Evolutionary conservation across 92 coral and sea anemone species (phyloP).

Genomic region (Pocillopora grandis): DNA sequence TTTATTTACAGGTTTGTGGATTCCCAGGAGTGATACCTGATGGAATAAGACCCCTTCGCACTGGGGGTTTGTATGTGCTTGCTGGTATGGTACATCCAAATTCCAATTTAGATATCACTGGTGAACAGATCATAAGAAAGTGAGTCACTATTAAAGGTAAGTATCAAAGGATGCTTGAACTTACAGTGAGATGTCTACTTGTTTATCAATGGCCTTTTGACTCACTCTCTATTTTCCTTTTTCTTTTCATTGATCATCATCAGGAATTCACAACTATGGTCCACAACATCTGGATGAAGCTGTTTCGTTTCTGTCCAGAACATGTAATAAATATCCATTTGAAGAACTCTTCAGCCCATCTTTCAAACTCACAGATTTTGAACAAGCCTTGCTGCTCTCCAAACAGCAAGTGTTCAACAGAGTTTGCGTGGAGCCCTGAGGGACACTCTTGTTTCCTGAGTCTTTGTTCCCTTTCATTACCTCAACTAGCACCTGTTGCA

Average conservation of each 20-base stretch:
- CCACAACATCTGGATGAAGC: conserved; percentile 88
- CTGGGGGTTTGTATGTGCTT: conserved; percentile 83
- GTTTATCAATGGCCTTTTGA: too few relatives aligned
- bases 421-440: conserved; percentile 79
- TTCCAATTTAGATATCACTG: conserved; percentile 79
- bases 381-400: conserved; percentile 75
- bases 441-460: too few relatives aligned
- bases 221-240: not conserved
- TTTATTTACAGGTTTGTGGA: conserved; percentile 76
- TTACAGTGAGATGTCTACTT: not conserved
- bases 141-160: conserved; percentile 87
- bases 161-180: not conserved
- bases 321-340: conserved; percentile 77
- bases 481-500: too few relatives aligned
- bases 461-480: too few relatives aligned
- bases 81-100: conserved; percentile 98
- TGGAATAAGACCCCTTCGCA: conserved; percentile 74
- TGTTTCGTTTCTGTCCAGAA: conserved; percentile 76
- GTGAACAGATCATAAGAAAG: conserved; percentile 88
- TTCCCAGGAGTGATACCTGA: conserved; percentile 74
- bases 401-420: conserved; percentile 78
- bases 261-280: conserved; percentile 94
- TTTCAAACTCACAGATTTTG: conserved; percentile 65
- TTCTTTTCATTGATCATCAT: not conserved
- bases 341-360: conserved; percentile 71